A percentile compares a stretch with the other conserved stretches of the same genome.
Conservation (phyloP, 1,140 invertebrate species). For the Microvelia longipes region DNA sequence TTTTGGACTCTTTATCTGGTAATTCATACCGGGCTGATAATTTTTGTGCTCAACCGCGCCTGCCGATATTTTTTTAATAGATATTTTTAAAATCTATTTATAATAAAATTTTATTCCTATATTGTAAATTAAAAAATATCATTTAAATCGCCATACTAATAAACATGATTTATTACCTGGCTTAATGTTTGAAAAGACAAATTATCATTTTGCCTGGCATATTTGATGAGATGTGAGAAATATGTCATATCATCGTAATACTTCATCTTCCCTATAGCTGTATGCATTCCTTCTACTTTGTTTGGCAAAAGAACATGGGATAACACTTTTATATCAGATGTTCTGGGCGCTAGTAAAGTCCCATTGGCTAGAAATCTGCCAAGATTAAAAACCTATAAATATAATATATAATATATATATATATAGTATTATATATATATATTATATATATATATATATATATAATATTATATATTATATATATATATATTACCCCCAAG, state of each 20-base stretch:
- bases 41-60: too few relatives aligned
- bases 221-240: slow-evolving; percentile 18
- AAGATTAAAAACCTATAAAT: slow-evolving; percentile 8
- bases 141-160: too few relatives aligned
- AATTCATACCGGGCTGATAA: too few relatives aligned
- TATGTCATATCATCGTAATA: slow-evolving; percentile 16
- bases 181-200: slow-evolving; percentile 12
- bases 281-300: slow-evolving; percentile 43
- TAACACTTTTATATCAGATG: slow-evolving; percentile 24
- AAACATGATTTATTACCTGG: slow-evolving; percentile 13
- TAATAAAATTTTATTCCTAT: too few relatives aligned
- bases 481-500: too few relatives aligned
- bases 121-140: too few relatives aligned
- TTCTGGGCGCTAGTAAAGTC: slow-evolving; percentile 26
- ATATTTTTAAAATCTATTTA: too few relatives aligned
- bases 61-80: too few relatives aligned
- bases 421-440: too few relatives aligned
- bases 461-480: too few relatives aligned
- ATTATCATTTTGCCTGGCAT: slow-evolving; percentile 6
- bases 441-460: too few relatives aligned
- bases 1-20: too few relatives aligned
- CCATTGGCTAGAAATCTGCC: slow-evolving; percentile 39
- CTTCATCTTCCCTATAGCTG: slow-evolving; percentile 28
- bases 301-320: slow-evolving; percentile 41
- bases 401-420: slow-evolving; percentile 6